Base-by-base conservation (phyloP, 37 sponge, comb jelly and placozoan species). In the Petrosia ficiformis region DNA sequence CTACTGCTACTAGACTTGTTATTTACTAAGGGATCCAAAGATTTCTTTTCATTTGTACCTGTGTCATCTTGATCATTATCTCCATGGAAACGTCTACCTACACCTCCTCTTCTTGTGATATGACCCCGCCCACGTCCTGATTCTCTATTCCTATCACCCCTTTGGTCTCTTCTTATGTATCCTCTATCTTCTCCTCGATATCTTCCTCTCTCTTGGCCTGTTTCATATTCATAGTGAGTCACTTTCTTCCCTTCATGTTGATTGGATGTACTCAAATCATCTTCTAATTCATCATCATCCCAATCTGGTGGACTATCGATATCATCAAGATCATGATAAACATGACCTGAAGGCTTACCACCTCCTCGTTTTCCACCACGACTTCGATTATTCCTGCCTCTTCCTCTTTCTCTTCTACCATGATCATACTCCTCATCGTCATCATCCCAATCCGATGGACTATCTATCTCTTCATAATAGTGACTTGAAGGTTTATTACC, bases 271-370 rank as follows among this genome's bases (percentile, higher is more conserved):
- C 54, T 48, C 54, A 48, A 48, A 14, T 48, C 54, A 14, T 8
- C 14, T 48, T 19, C 8, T 14, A 48, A 48, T 6, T 61, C 63
- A n/a, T 72, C 56, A 39, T 77, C 58, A 21, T 86, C 86, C 60
- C 48, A 80, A 41, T 86, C 86, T 1, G 80, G 60, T 6, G 36
- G 75, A 57, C 86, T 86, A 33, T 72, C 68, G 21, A 86, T 75
- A 56, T 86, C 81, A 4, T 60, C 39, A 44, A 84, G 56, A 52
- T 77, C 67, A 52, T 43, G 19, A 44, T 77, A 84, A 29, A 70
- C 78, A 8, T 33, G 26, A 35, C 37, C 72, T 56, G 58, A 40
- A 1, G 42, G 39, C 31, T 38, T 24, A 19, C 28, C 67, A 26
- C 14, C 14, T 8, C 54, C 14, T 14, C 14, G 54, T 48, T 48